These are phyloP conservation scores for Gobionotothen gibberifrons DNA, from an alignment of 2,797 vertebrate species.

Conservation along the genomic window DNA sequence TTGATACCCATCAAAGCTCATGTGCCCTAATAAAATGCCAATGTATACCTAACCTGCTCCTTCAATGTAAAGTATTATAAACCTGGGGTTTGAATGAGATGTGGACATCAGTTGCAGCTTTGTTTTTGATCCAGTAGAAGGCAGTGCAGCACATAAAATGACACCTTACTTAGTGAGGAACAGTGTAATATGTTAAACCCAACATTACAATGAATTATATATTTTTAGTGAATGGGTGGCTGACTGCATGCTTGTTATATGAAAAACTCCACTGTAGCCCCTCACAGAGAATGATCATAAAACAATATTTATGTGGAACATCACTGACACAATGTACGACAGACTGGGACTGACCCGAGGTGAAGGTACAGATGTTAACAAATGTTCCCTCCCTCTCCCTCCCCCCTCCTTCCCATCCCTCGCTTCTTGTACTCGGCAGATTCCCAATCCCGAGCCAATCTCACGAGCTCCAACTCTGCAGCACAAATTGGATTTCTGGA, in stretches of 20 bases:
- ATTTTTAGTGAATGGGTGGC: background rate
- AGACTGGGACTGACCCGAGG: background rate
- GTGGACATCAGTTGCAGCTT: slow-evolving; percentile 21
- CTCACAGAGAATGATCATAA: background rate
- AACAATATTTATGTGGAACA: background rate
- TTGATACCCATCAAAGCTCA: background rate
- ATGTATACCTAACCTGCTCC: background rate
- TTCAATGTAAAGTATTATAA: background rate
- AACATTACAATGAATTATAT: slow-evolving; percentile 7
- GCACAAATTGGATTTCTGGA: slow-evolving; percentile 70
- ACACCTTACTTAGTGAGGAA: background rate
- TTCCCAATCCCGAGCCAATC: slow-evolving; percentile 50
- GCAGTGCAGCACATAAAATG: slow-evolving; percentile 52
- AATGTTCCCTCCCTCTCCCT: background rate
- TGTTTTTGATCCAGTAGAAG: slow-evolving; percentile 57
- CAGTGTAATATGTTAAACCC: background rate
- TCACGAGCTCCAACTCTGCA: slow-evolving; percentile 47
- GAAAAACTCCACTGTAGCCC: background rate
- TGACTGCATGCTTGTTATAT: background rate
- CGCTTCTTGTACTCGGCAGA: slow-evolving; percentile 2
- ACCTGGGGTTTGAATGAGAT: background rate
- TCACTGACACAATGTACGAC: background rate
- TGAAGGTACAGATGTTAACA: slow-evolving; percentile 45
- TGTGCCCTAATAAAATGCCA: background rate
- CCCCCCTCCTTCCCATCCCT: background rate